Conservation (phyloP, 2,113 vertebrate species). For the Gyps fulvus region DNA sequence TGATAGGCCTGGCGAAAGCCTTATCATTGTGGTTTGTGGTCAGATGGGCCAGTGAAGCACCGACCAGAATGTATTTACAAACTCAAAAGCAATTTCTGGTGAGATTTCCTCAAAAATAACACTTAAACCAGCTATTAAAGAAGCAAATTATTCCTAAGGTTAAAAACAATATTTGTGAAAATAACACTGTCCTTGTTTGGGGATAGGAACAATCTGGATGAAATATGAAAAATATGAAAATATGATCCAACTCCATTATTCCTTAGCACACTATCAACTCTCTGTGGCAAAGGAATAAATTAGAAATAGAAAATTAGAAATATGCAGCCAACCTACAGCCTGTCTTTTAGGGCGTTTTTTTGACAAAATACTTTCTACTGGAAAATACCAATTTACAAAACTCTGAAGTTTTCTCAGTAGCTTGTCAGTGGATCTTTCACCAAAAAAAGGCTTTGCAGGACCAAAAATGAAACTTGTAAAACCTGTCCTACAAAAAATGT, state of each 20-base stretch:
- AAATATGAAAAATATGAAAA: not conserved
- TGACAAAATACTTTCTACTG: not conserved
- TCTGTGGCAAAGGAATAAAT: not conserved
- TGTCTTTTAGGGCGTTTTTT: not conserved
- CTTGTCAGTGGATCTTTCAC: not conserved
- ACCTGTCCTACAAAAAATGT: not conserved
- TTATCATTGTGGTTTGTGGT: slow-evolving; percentile 72
- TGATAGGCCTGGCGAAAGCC: slow-evolving; percentile 11
- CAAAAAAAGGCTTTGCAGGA: not conserved
- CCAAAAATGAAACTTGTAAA: not conserved
- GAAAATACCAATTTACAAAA: not conserved
- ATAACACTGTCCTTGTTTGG: not conserved
- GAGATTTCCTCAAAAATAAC: slow-evolving; percentile 12
- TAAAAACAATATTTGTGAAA: slow-evolving; percentile 7
- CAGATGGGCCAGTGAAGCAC: not conserved
- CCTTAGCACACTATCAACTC: not conserved
- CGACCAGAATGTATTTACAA: not conserved
- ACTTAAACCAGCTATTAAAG: not conserved
- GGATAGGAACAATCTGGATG: not conserved
- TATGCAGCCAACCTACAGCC: not conserved
- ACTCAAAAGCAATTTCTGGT: not conserved
- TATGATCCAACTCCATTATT: not conserved
- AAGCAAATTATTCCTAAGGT: not conserved
- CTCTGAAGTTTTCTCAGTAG: not conserved
- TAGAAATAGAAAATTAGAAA: not conserved